Evolutionary conservation across 2,888 invertebrate species (phyloP), one percentile per base, ranked within the genome.

Genomic region (Leptopilina syphax): DNA sequence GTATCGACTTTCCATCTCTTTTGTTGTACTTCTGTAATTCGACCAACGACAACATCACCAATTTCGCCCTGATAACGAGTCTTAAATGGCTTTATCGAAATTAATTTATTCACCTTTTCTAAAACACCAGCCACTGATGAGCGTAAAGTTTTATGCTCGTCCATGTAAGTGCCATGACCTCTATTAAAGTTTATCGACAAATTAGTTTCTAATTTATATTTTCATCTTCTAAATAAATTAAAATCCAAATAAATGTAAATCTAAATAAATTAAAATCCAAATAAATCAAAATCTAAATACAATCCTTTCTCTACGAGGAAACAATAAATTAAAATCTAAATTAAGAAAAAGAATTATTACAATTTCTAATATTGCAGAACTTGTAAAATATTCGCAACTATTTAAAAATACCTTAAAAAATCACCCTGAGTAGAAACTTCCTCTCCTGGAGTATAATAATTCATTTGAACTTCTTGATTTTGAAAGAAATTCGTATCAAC

Each of bases 1-100:
- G 97, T 98, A 88, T 99, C 97, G 2, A 99, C 97, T 92, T 97
- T 98, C 99, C 99, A 99, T 81, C 98, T 94, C 88, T 96, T 96
- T 88, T 98, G 97, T 89, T 98, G 98, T 0, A 99, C 98, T 92
- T 99, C 98, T 0, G 96, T 95, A 47, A 99, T 96, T 76, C 99
- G 94, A 0, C 98, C 99, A 6, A 99, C 97, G 10, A 99, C 95
- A 1, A 99, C 98, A 93, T 99, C 99, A 0, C 99, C 99, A 78
- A 99, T 97, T 93, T 99, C 98, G 9, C 97, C 97, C 81, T 96
- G 95, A 90, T 97, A 98, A 81, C 98, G 95, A 89, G 96, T 96
- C 90, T 98, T 98, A 8, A 98, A 92, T 0, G 99, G 98, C 84
- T 95, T 95, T 4, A 99, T 96, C 77, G 97, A 97, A 81, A 99